Evolutionary conservation across 1,140 invertebrate species (phyloP).

Genomic region (Hycleus phaleratus): DNA sequence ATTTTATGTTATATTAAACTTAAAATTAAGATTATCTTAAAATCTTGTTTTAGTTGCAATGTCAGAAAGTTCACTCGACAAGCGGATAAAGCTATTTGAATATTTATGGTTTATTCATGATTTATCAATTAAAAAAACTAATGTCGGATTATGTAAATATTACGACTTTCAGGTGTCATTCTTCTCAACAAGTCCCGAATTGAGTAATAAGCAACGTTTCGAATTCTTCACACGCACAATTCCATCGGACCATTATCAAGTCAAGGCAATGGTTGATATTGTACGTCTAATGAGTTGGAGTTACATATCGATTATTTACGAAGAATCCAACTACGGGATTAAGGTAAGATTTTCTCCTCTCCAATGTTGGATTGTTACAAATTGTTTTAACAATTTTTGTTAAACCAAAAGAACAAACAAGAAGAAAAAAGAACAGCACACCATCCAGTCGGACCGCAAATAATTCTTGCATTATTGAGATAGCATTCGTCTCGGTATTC

Average conservation of each 20-base stretch:
- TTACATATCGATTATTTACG: conserved; percentile 92
- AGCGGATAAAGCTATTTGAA: background rate
- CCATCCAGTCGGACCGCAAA: too few relatives aligned
- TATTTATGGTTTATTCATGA: background rate
- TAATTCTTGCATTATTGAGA: too few relatives aligned
- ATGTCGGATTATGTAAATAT: background rate
- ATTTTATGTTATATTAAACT: too few relatives aligned
- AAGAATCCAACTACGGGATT: conserved; percentile 94
- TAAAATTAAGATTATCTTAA: too few relatives aligned
- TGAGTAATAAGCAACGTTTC: conserved; percentile 91
- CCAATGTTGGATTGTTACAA: too few relatives aligned
- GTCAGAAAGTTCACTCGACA: too few relatives aligned
- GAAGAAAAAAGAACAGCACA: too few relatives aligned
- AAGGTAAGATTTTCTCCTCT: conserved; percentile 55
- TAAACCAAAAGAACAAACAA: too few relatives aligned
- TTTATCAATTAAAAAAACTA: conserved; percentile 1
- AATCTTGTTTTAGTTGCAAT: too few relatives aligned
- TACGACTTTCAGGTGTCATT: conserved; percentile 75
- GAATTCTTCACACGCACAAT: conserved; percentile 93
- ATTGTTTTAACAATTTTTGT: too few relatives aligned
- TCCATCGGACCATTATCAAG: conserved; percentile 90
- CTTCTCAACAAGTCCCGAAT: conserved; percentile 90
- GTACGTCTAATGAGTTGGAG: conserved; percentile 82
- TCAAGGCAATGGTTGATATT: conserved; percentile 91
- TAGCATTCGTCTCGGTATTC: too few relatives aligned